Percentiles rank a stretch among this genome's conserved stretches.
These are phyloP conservation scores for Calameuta filiformis DNA, from an alignment of 2,888 invertebrate genomes.

Conservation along the genomic window DNA sequence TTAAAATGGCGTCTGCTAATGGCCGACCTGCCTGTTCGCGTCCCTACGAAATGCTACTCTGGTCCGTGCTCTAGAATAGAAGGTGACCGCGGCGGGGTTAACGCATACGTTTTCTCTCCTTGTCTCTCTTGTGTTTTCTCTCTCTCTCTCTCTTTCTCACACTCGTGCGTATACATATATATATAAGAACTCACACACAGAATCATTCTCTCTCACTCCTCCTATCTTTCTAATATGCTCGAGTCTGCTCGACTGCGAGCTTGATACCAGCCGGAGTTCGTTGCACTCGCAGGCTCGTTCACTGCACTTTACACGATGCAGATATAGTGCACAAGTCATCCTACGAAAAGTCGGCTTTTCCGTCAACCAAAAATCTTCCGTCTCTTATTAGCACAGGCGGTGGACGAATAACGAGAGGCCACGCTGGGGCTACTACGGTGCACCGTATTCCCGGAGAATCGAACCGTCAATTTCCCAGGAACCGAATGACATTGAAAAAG, in stretches of 20 bases:
- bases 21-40: background rate
- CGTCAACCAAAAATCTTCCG: background rate
- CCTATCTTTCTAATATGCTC: background rate
- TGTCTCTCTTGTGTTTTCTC: background rate
- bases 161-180: background rate
- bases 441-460: slow-evolving; percentile 7
- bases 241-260: slow-evolving; percentile 21
- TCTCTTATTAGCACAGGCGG: background rate
- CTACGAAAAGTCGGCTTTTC: background rate
- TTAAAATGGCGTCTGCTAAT: background rate
- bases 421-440: background rate
- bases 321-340: slow-evolving; percentile 39
- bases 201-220: background rate
- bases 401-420: background rate
- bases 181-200: background rate
- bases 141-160: too few relatives aligned
- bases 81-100: slow-evolving; percentile 48
- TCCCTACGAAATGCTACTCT: slow-evolving; percentile 9
- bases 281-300: slow-evolving; percentile 56
- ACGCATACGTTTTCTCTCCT: slow-evolving; percentile 21
- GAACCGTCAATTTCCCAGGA: background rate
- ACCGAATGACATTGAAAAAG: background rate
- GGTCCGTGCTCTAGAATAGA: slow-evolving; percentile 50
- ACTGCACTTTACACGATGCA: slow-evolving; percentile 50
- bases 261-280: slow-evolving; percentile 48